Percentiles rank a stretch among this genome's conserved stretches.
Conservation (phyloP, 2,888 invertebrate species). For the Crioceris asparagi region DNA sequence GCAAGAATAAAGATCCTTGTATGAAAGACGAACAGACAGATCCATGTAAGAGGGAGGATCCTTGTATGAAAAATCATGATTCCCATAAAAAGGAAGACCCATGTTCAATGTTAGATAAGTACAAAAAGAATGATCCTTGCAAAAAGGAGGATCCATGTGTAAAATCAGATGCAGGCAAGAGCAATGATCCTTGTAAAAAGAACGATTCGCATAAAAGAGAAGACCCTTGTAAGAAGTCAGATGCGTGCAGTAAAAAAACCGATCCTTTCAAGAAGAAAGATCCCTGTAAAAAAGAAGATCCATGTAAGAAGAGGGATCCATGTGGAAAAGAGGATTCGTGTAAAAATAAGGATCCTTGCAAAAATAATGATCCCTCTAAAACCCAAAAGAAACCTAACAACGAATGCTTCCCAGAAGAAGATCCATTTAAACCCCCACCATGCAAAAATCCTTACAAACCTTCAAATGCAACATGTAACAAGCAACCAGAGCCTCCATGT, state of each 20-base stretch:
- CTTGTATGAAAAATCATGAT: slow-evolving; percentile 8
- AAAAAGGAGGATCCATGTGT: slow-evolving; percentile 15
- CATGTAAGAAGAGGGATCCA: slow-evolving; percentile 14
- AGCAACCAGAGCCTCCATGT: too few species aligned
- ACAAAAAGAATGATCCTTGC: too few species aligned
- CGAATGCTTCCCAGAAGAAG: not conserved
- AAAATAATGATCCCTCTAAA: not conserved
- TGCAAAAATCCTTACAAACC: too few species aligned
- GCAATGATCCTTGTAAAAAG: slow-evolving; percentile 3
- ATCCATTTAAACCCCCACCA: not conserved
- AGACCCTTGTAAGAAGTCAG: slow-evolving; percentile 12
- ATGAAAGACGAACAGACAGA: slow-evolving; percentile 13
- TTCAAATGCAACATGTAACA: too few species aligned
- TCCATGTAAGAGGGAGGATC: slow-evolving; percentile 16
- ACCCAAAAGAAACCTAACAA: too few species aligned
- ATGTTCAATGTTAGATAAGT: too few species aligned
- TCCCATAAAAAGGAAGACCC: slow-evolving; percentile 4
- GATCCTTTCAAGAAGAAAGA: not conserved
- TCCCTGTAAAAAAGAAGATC: slow-evolving; percentile 5
- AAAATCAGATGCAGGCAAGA: slow-evolving; percentile 12
- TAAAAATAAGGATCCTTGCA: slow-evolving; percentile 11
- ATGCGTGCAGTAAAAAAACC: slow-evolving; percentile 1
- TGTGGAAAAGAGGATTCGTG: slow-evolving; percentile 15
- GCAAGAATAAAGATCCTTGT: slow-evolving; percentile 13
- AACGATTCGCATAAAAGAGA: slow-evolving; percentile 4